phyloP scores from a whole-genome alignment of 1,140 invertebrate genomes.

The Trichoplusia ni region DNA sequence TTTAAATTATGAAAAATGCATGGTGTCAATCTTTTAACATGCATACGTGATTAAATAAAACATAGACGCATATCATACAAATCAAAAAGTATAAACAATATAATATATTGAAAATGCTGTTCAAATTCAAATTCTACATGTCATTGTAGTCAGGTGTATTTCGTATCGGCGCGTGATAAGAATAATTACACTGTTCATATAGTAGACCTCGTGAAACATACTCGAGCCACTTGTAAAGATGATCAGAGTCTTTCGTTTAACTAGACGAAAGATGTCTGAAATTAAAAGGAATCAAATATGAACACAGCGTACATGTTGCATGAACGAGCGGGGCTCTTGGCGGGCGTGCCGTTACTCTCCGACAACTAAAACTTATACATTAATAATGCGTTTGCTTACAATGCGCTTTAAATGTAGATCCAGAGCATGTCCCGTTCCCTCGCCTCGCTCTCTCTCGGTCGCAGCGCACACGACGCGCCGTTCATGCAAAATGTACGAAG shows the following conservation, averaged over 20 bases:
- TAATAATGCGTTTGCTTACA: constrained; percentile 80
- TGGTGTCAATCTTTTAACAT: background rate
- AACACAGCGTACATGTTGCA: constrained; percentile 76
- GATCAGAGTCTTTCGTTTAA: constrained; percentile 19
- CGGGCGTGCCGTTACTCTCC: constrained; percentile 68
- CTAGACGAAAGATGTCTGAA: constrained; percentile 72
- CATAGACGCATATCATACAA: no score
- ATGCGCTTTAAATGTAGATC: constrained; percentile 81
- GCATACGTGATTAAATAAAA: background rate
- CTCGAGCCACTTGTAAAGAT: background rate
- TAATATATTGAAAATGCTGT: no score
- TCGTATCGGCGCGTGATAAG: no score
- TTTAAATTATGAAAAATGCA: background rate
- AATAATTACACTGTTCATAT: no score
- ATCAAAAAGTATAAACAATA: no score
- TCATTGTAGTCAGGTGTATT: no score
- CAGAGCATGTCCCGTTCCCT: constrained; percentile 54
- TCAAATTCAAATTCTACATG: no score
- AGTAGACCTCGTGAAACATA: no score
- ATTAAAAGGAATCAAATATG: constrained; percentile 81
- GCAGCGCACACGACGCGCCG: constrained; percentile 53
- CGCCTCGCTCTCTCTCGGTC: constrained; percentile 50
- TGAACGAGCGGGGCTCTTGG: constrained; percentile 64
- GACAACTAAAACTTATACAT: constrained; percentile 79
- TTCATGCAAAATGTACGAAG: constrained; percentile 74